Percentiles rank a stretch among this genome's conserved stretches.
phyloP scores from a whole-genome alignment of 2,113 vertebrate species.

The Aspiorhynchus laticeps region DNA sequence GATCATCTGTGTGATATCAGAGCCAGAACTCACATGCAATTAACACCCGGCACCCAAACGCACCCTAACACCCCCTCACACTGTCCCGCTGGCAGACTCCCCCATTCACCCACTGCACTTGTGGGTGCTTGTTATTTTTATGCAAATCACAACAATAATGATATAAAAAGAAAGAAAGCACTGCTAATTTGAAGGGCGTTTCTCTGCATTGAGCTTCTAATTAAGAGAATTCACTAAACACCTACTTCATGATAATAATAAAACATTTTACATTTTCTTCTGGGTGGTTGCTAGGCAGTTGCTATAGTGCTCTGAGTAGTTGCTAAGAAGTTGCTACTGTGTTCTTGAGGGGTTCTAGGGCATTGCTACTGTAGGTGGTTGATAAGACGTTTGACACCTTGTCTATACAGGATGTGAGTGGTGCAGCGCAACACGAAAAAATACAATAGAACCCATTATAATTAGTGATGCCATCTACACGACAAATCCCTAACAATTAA shows the following conservation, averaged over 20 bases:
- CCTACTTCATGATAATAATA: neutral
- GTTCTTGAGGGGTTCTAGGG: neutral
- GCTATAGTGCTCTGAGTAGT: neutral
- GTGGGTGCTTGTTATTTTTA: conserved; percentile 72
- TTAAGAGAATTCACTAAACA: conserved; percentile 55
- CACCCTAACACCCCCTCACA: conserved; percentile 59
- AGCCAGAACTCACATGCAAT: conserved; percentile 75
- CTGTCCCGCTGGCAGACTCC: conserved; percentile 59
- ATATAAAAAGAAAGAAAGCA: conserved; percentile 46
- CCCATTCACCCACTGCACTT: conserved; percentile 62
- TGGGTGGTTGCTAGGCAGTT: neutral
- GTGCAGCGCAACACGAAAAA: too few relatives aligned
- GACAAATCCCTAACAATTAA: too few relatives aligned
- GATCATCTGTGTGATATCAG: conserved; percentile 57
- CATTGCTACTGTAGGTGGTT: too few relatives aligned
- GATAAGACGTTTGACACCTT: too few relatives aligned
- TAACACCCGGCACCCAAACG: conserved; percentile 70
- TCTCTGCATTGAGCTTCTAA: conserved; percentile 70
- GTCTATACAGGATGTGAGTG: too few relatives aligned
- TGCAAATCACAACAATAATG: conserved; percentile 67
- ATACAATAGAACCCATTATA: too few relatives aligned
- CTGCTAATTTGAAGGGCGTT: conserved; percentile 65
- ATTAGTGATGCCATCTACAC: too few relatives aligned
- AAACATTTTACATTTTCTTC: neutral
- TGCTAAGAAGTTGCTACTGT: neutral